phyloP scores from a whole-genome alignment of 1,140 invertebrate genomes.

The Paraescarpia echinospica region DNA sequence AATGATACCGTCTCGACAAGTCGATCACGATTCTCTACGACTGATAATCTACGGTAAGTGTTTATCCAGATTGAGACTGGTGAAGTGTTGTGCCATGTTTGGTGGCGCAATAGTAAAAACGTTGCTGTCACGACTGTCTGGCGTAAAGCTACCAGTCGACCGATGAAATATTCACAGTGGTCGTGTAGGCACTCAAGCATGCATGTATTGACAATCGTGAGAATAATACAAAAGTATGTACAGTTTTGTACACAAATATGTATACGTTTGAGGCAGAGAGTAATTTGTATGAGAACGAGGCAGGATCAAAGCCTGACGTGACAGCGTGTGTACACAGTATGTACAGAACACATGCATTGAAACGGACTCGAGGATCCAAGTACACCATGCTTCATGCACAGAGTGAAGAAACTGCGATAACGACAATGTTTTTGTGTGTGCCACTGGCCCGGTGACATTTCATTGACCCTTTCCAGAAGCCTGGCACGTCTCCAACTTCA shows the following conservation, averaged over 20 bases:
- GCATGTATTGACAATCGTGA: no score
- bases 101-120: background rate
- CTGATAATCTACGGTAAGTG: no score
- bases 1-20: no score
- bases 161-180: background rate
- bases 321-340: background rate
- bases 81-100: no score
- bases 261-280: no score
- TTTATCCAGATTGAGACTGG: no score
- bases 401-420: background rate
- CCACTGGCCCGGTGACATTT: background rate
- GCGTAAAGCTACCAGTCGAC: no score
- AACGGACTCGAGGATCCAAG: no score
- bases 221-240: background rate
- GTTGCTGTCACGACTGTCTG: background rate
- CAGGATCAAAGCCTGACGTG: background rate
- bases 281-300: background rate
- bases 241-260: background rate
- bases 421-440: background rate
- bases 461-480: background rate
- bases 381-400: no score
- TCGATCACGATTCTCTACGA: no score
- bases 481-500: slow-evolving; percentile 13
- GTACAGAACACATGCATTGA: no score
- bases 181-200: background rate